Evolutionary conservation across 2,797 vertebrate species (phyloP), one percentile per base, ranked within the genome.

Genomic region (Myripristis jacobus): DNA sequence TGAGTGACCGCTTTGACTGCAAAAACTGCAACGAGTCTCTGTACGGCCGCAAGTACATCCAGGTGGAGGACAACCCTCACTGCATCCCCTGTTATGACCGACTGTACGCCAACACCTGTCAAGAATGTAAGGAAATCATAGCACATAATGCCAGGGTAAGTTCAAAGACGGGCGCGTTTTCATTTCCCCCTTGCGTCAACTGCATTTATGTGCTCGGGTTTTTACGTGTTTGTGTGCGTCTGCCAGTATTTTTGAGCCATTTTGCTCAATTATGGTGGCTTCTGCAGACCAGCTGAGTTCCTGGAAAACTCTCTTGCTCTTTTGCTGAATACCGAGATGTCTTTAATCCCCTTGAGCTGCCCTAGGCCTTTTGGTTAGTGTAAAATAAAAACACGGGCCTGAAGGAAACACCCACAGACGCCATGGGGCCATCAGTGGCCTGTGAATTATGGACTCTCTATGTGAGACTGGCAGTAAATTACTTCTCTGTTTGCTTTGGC

Each of bases 31-130:
- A 93, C 24, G 95, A 97, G 93, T 96, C 96, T 81, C 78, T 99
- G 63, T 96, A 96, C 0, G 97, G 97, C 51, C 94, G 95, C 71
- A 98, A 97, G 77, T 98, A 97, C 92, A 98, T 98, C 93, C 94
- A 96, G 88, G 91, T 91, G 82, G 96, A 97, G 57, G 93, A 94
- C 0, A 89, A 94, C 2, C 96, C 97, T 0, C 96, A 97, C 92
- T 98, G 97, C 64, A 94, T 98, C 83, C 94, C 96, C 75, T 99
- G 97, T 91, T 98, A 99, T 0, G 96, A 98, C 22, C 93, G 93
- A 16, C 94, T 95, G 82, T 94, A 96, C 0, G 96, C 96, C 85
- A 96, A 98, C 89, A 97, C 96, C 80, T 99, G 97, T 22, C 93
- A 96, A 0, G 94, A 96, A 65, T 99, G 97, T 86, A 96, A 97